Evolutionary conservation across 2,797 vertebrate species (phyloP).

Genomic region (Sebastes cheni): DNA sequence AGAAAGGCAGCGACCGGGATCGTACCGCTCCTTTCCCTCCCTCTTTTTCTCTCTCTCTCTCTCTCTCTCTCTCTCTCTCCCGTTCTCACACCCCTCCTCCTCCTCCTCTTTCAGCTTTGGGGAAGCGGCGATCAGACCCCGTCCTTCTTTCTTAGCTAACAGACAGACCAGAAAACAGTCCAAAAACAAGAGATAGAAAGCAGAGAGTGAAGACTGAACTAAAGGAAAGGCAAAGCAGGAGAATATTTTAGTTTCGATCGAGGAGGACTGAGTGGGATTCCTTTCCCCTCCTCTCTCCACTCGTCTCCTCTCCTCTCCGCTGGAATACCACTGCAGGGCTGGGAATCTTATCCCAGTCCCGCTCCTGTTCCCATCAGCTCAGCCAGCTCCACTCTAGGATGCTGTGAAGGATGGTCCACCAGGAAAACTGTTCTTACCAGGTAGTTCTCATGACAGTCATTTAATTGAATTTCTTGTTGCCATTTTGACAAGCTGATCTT

Average conservation of each 20-base stretch:
- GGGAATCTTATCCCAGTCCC: slow-evolving; percentile 69
- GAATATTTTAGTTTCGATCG: slow-evolving; percentile 68
- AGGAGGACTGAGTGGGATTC: slow-evolving; percentile 74
- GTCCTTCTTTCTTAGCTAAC: slow-evolving; percentile 68
- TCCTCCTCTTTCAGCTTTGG: slow-evolving; percentile 65
- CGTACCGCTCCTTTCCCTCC: slow-evolving; percentile 61
- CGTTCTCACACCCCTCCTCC: slow-evolving; percentile 66
- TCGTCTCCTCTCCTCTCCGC: slow-evolving; percentile 2
- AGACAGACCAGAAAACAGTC: slow-evolving; percentile 47
- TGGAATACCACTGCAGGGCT: slow-evolving; percentile 76
- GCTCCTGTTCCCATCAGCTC: slow-evolving; percentile 47
- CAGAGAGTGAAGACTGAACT: slow-evolving; percentile 17
- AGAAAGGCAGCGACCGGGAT: slow-evolving; percentile 46
- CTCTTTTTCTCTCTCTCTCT: neutral
- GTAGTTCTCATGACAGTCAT: slow-evolving; percentile 70
- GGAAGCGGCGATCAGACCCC: slow-evolving; percentile 74
- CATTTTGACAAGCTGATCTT: slow-evolving; percentile 2
- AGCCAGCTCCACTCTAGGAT: slow-evolving; percentile 83
- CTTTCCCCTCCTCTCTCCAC: neutral
- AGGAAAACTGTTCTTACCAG: slow-evolving; percentile 96
- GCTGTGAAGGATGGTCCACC: slow-evolving; percentile 96
- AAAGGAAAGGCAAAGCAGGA: slow-evolving; percentile 8
- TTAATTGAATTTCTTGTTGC: neutral
- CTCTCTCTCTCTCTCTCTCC: slow-evolving; percentile 29
- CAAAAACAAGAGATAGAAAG: slow-evolving; percentile 22